phyloP scores from a whole-genome alignment of 1,140 invertebrate genomes.

The Aphidius ervi region DNA sequence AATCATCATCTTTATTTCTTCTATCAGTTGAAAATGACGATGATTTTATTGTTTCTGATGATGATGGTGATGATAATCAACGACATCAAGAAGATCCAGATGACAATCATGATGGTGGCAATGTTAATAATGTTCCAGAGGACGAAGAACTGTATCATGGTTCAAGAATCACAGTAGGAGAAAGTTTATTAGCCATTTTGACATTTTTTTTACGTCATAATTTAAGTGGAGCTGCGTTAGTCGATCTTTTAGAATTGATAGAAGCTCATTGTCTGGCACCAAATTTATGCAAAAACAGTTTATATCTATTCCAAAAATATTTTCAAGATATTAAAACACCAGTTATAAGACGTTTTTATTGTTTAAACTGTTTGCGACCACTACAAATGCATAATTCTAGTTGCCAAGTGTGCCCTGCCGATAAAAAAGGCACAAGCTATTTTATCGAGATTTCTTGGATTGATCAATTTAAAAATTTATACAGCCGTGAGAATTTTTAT shows the following conservation, averaged over 20 bases:
- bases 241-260: slow-evolving; percentile 10
- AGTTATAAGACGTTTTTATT: slow-evolving; percentile 1
- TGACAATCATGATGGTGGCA: background rate
- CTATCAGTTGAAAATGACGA: background rate
- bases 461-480: too few species aligned
- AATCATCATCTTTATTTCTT: too few species aligned
- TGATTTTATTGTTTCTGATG: background rate
- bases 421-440: background rate
- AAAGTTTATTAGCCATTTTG: too few species aligned
- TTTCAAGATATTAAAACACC: slow-evolving; percentile 9
- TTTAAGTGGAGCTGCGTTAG: background rate
- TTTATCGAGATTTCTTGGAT: too few species aligned
- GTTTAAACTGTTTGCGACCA: too few species aligned
- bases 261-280: too few species aligned
- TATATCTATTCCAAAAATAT: background rate
- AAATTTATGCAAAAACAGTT: too few species aligned
- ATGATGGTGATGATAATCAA: background rate
- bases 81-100: background rate
- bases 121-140: too few species aligned
- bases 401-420: background rate
- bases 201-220: slow-evolving; percentile 5
- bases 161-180: slow-evolving; percentile 1
- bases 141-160: too few species aligned
- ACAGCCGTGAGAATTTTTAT: too few species aligned
- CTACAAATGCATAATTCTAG: too few species aligned